Percentiles rank a stretch among this genome's conserved stretches.
Evolutionary conservation across 2,797 vertebrate species (phyloP).

Genomic region (Pogonophryne albipinna): DNA sequence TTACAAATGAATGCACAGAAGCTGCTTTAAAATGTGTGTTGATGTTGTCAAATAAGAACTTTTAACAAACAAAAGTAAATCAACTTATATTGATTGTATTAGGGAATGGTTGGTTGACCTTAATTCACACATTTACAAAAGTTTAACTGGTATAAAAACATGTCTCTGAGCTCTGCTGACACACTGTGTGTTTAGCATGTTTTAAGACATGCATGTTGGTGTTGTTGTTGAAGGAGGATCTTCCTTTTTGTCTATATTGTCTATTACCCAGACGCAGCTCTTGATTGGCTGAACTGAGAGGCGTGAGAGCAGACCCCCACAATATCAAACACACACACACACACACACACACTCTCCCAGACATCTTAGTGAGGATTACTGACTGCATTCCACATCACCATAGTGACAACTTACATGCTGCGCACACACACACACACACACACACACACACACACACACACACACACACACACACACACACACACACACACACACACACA

Average conservation of each 20-base stretch:
- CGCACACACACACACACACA: neutral
- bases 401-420: slow-evolving; percentile 71
- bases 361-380: slow-evolving; percentile 57
- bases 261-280: slow-evolving; percentile 46
- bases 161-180: slow-evolving; percentile 8
- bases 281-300: slow-evolving; percentile 82
- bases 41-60: neutral
- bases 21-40: neutral
- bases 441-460: neutral
- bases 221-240: slow-evolving; percentile 41
- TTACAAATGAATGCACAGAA: neutral
- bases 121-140: neutral
- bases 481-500: slow-evolving; percentile 23
- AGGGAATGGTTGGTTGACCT: neutral
- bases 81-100: neutral
- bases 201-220: slow-evolving; percentile 22
- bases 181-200: slow-evolving; percentile 18
- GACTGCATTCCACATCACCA: slow-evolving; percentile 78
- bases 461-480: slow-evolving; percentile 23
- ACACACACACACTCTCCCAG: slow-evolving; percentile 20
- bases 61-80: neutral
- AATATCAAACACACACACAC: slow-evolving; percentile 39
- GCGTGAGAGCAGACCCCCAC: slow-evolving; percentile 68
- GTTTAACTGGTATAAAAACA: neutral
- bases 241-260: slow-evolving; percentile 49